Evolutionary conservation across 2,888 invertebrate species (phyloP).

Genomic region (Lysandra coridon): DNA sequence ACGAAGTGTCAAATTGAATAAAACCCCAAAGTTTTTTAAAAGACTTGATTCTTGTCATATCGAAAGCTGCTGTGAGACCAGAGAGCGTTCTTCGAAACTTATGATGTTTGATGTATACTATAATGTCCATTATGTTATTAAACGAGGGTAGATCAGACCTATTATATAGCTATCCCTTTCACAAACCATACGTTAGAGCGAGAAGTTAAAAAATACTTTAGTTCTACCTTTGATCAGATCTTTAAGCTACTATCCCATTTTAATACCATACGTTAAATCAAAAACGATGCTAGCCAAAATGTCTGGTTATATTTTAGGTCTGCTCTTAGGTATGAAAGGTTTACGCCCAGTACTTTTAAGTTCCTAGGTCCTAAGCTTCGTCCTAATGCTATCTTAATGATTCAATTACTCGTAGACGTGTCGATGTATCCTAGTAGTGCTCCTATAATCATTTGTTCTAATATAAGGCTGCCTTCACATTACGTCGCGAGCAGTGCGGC

Average conservation of each 20-base stretch:
- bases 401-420: constrained; percentile 31
- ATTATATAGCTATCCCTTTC: background rate
- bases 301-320: background rate
- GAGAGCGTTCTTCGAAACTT: constrained; percentile 8
- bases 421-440: constrained; percentile 56
- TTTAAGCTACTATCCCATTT: background rate
- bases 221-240: background rate
- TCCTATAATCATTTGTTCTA: constrained; percentile 46
- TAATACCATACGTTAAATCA: background rate
- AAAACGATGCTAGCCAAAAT: background rate
- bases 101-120: constrained; percentile 15
- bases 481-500: too few relatives aligned
- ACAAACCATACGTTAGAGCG: background rate
- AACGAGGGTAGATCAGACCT: constrained; percentile 1
- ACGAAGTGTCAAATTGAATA: constrained; percentile 3
- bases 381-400: constrained; percentile 35
- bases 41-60: constrained; percentile 21
- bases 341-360: constrained; percentile 14
- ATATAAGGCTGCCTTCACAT: background rate
- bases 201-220: background rate
- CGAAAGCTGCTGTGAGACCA: background rate
- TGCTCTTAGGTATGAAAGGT: background rate
- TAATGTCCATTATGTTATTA: constrained; percentile 1
- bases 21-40: constrained; percentile 11
- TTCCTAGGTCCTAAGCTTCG: constrained; percentile 31